Evolutionary conservation across 2,113 vertebrate genomes (phyloP), one percentile per base, ranked within the genome.

Genomic region (Gobiocypris rarus): DNA sequence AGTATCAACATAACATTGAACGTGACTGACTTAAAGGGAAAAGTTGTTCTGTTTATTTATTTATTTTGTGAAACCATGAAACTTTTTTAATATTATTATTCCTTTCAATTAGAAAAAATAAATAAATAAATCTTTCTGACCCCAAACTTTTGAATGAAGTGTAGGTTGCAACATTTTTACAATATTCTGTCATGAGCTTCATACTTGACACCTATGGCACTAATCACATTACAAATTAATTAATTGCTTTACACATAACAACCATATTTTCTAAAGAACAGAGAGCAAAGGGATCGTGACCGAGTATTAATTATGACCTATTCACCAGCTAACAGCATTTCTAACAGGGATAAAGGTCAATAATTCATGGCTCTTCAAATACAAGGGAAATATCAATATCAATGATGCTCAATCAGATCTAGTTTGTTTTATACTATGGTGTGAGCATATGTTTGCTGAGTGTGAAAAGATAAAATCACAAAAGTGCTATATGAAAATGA

Each of bases 321-420:
- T 78, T 43, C 34, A 61, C 56, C 54, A 41, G 22, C 75, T 77
- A 63, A 45, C 56, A 63, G 13, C 58, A 45, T 79, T 63, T 4
- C 56, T 61, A 63, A 43, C 38, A 43, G 76, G 58, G 34, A 41
- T 43, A 48, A 14, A 19, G 38, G 38, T 79, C 58, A 79, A 79
- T 79, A 79, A 79, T 48, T 48, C 38, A 79, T 63, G 76, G 41
- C 54, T 63, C 45, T 75, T 63, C 58, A 79, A 79, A 79, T 28
- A 79, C 43, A 79, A 63, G 24, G 7, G 58, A 79, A 63, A 31
- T 11, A 79, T 78, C 34, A 78, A 78, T 79, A 79, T 79, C 11
- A 63, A 28, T 63, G 58, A 63, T 78, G 52, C 59, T 77, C 38
- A 78, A 61, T 45, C 38, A 61, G n/a, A 15, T 19, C 41, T 26